phyloP scores from a whole-genome alignment of 2,888 invertebrate species.

The Clusia tigrina region DNA sequence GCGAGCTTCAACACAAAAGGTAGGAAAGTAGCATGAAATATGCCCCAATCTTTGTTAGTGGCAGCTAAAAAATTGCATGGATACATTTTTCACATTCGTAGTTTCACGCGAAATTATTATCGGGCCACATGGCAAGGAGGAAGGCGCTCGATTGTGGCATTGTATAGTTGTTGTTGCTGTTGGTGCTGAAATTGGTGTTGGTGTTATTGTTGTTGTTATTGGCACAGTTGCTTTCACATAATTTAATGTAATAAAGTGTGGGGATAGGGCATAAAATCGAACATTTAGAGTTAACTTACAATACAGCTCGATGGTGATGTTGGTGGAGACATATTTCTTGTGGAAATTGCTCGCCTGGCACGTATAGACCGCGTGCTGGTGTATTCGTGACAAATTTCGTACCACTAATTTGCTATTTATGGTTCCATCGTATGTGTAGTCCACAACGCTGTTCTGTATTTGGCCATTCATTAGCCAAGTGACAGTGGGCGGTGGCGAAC shows the following conservation, averaged over 20 bases:
- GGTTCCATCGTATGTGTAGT: constrained; percentile 64
- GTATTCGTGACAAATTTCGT: constrained; percentile 71
- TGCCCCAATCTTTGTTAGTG: background rate
- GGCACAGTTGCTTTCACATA: background rate
- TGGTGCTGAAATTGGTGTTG: background rate
- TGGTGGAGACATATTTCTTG: constrained; percentile 71
- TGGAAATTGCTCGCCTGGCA: constrained; percentile 78
- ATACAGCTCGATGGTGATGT: constrained; percentile 78
- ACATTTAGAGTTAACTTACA: constrained; percentile 73
- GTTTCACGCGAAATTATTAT: background rate
- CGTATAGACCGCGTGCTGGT: constrained; percentile 78
- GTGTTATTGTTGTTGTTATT: background rate
- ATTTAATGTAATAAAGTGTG: no score
- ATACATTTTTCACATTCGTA: background rate
- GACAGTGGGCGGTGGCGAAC: constrained; percentile 76
- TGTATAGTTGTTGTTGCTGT: no score
- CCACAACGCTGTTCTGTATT: constrained; percentile 63
- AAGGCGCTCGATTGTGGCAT: no score
- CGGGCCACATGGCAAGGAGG: background rate
- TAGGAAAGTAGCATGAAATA: background rate
- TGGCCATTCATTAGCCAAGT: constrained; percentile 78
- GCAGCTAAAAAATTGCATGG: constrained; percentile 8
- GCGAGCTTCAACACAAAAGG: background rate
- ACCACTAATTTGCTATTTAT: constrained; percentile 71
- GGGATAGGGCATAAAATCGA: no score